Base-by-base conservation (phyloP, 2,113 vertebrate species). In the Ammospiza nelsoni region DNA sequence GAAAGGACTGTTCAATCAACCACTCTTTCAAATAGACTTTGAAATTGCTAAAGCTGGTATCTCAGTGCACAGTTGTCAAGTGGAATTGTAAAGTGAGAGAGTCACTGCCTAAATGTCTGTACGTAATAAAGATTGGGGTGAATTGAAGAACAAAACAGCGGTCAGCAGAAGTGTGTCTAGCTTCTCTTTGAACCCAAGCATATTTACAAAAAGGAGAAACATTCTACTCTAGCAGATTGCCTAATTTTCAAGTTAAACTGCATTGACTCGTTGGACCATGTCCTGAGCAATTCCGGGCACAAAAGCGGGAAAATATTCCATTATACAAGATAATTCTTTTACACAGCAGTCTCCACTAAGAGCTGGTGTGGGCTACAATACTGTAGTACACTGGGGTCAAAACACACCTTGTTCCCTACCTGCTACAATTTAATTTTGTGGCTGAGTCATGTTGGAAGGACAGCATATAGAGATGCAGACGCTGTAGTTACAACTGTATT, bases 1-100 rank as follows among this genome's bases (percentile, higher is more conserved):
- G 85, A 95, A 94, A 86, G 76, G 79, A 81, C 37, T 79, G 73
- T 87, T 96, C 92, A 84, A 93, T 95, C 86, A 94, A 91, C 12
- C 29, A 86, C 49, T 84, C 80, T 78, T 92, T 81, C 66, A 84
- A 93, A 90, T 23, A 89, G 69, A 68, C 86, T 87, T 78, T 89
- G 88, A 87, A 95, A 96, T 94, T 84, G 61, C 90, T 93, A 86
- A 68, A 95, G 65, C 33, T 84, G 77, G 27, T 90, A 87, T 78
- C 80, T 84, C 43, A 68, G 67, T 74, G 73, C 80, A 89, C 51
- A 93, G 67, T 63, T 88, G 58, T 90, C 82, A 88, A 63, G 28
- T n/a, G 43, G 49, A 84, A 87, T 44, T 92, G 86, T 84, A 58
- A 73, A 71, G 46, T 73, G 43, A 49, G 58, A 65, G 25, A 74